These are phyloP conservation scores for Leptodactylus fuscus DNA, from an alignment of 2,113 vertebrate genomes.

Conservation along the genomic window DNA sequence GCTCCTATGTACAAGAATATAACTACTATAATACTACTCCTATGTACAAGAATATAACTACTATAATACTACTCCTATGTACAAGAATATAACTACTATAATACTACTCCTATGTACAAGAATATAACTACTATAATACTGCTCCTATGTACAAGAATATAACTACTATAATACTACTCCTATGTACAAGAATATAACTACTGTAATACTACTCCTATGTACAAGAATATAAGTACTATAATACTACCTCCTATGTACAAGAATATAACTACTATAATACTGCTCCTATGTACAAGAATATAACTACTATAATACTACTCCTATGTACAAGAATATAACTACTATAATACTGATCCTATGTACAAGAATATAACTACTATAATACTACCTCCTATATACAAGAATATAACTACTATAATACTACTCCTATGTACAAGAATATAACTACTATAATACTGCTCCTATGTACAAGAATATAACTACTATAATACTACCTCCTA, in stretches of 20 bases:
- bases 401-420: constrained; percentile 3
- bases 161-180: no score
- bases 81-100: background rate
- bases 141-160: no score
- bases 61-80: background rate
- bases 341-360: background rate
- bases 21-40: background rate
- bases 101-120: background rate
- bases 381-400: background rate
- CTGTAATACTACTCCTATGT: no score
- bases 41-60: background rate
- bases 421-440: background rate
- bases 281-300: no score
- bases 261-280: no score
- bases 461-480: constrained; percentile 4
- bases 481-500: background rate
- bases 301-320: no score
- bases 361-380: constrained; percentile 7
- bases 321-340: background rate
- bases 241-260: no score
- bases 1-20: background rate
- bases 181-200: no score
- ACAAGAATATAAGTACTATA: no score
- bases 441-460: background rate
- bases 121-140: background rate